Conservation (phyloP, 1,140 invertebrate genomes). For the Zaprionus tsacasi region DNA sequence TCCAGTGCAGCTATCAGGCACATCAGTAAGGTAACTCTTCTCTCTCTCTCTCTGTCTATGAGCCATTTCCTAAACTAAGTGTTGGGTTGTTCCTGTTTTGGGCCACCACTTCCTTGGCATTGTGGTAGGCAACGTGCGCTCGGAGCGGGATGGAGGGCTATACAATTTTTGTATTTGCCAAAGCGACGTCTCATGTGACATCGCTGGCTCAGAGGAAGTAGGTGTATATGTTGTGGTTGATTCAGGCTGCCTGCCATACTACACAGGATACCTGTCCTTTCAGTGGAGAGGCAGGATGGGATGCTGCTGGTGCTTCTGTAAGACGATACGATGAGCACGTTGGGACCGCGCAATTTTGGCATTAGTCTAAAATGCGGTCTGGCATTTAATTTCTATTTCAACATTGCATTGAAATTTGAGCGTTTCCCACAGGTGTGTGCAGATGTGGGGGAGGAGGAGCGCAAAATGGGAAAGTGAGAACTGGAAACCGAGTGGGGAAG, state of each 20-base stretch:
- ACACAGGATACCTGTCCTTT: slow-evolving; percentile 41
- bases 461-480: slow-evolving; percentile 26
- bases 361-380: slow-evolving; percentile 76
- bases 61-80: slow-evolving; percentile 53
- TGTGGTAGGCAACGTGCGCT: slow-evolving; percentile 42
- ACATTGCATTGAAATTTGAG: slow-evolving; percentile 80
- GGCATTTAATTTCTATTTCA: slow-evolving; percentile 81
- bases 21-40: slow-evolving; percentile 33
- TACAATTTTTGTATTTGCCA: slow-evolving; percentile 46
- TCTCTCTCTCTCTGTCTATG: slow-evolving; percentile 13
- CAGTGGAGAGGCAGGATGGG: slow-evolving; percentile 28
- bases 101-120: slow-evolving; percentile 70
- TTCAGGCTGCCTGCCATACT: slow-evolving; percentile 49
- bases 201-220: slow-evolving; percentile 65
- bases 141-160: slow-evolving; percentile 1
- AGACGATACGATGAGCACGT: slow-evolving; percentile 58
- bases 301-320: slow-evolving; percentile 49
- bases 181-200: slow-evolving; percentile 76
- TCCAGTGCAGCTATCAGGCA: slow-evolving; percentile 19
- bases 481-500: neutral
- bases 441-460: neutral
- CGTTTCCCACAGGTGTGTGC: slow-evolving; percentile 71
- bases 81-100: slow-evolving; percentile 52
- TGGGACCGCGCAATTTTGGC: slow-evolving; percentile 55
- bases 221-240: slow-evolving; percentile 83